Base-by-base conservation (phyloP, 1,140 invertebrate species). In the Chrysopa pallens region DNA sequence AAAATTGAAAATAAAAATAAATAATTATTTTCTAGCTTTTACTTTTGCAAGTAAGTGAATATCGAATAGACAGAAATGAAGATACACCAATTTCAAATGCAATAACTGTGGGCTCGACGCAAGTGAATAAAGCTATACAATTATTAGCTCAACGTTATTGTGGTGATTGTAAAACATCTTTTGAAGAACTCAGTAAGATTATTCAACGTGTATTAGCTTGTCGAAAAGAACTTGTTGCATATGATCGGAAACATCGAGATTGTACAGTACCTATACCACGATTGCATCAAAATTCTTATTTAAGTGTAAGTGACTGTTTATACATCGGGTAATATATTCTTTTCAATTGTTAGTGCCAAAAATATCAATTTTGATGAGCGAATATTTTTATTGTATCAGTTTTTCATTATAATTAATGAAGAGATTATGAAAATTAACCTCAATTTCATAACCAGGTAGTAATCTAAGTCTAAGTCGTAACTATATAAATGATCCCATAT, bases 181-280 rank as follows among this genome's bases (percentile, higher is more conserved):
- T 96, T 62, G 92, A 97, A 58, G 92, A 97, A 55, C 68, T 98
- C 0, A 93, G 88, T 57, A 92, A 95, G 64, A 89, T 94, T 40
- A 93, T 95, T 42, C 84, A 96, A 67, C 78, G 82, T 56, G 45
- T 55, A 6, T 44, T 57, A 40, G 52, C 53, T 48, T 66, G 50
- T 40, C 65, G 69, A 17, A 77, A 85, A 52, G 91, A 95, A 58
- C 64, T 96, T 15, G 86, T 96, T 1, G 78, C 87, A 0, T 96
- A 93, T 56, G 92, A 97, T 60, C 70, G 87, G 38, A 82, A 81
- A 46, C 85, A 93, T 53, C 61, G 69, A 17, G 74, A 72, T 47
- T 49, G 50, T 15, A 56, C 57, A 40, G 36, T 47, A 13, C 49
- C 53, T n/a, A 8, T 38, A 4, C 23, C 23, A 9, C 8, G 23